Evolutionary conservation across 2,113 vertebrate species (phyloP), one percentile per base, ranked within the genome.

Genomic region (Paramisgurnus dabryanus): DNA sequence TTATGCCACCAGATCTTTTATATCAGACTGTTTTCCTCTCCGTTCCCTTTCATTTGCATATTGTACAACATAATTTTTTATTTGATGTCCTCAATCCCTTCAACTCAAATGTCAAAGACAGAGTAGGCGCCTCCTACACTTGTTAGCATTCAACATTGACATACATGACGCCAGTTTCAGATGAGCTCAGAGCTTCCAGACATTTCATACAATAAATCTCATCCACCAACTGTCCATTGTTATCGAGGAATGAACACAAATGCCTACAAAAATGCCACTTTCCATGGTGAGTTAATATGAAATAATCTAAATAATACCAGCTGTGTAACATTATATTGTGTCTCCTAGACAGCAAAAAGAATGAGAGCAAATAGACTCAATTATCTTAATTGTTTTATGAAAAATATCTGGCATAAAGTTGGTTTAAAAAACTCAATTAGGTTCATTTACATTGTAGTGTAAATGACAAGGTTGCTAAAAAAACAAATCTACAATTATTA

Each of bases 51-150:
- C 27, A 50, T 79, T 15, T 3, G 58, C 41, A 58, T 3, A 18
- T n/a, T 34, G 49, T 49, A 10, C 9, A 5, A 34, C 27, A 34
- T 34, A 34, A 4, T 53, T 53, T 53, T 27, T 22, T 5, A 18
- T 9, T 47, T 49, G 43, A 13, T n/a, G 47, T 66, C 63, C 76
- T 61, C 11, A 22, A 55, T 63, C 69, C 7, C 13, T 77, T 43
- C 55, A 60, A 76, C 63, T 76, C 39, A 81, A 83, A 81, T 83
- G 81, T 82, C 85, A 85, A 75, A 71, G 66, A 80, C 60, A 79
- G 53, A 61, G 43, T 73, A 45, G 67, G 66, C 60, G 43, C 61
- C 73, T 76, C 83, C 76, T 22, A 84, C 83, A 66, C 75, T 45
- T 67, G 73, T 66, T 58, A 76, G 58, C 41, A 63, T 66, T 67